Evolutionary conservation across 1,140 invertebrate genomes (phyloP).

Genomic region (Tetragonula clypearis): DNA sequence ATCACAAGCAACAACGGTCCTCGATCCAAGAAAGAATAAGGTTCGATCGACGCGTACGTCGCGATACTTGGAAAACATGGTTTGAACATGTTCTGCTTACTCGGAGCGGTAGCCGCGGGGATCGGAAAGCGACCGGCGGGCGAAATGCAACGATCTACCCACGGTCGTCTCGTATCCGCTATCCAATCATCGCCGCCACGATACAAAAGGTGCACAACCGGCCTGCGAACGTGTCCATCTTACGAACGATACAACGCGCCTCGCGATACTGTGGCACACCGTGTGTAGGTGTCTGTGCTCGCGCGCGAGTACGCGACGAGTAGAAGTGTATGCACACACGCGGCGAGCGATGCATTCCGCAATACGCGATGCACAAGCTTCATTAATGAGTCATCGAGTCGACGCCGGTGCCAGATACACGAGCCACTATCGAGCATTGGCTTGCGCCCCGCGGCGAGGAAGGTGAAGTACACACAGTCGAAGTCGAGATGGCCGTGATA

Average conservation of each 20-base stretch:
- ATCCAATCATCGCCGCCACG: slow-evolving; percentile 44
- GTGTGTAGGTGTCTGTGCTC: neutral
- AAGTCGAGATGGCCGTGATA: slow-evolving; percentile 13
- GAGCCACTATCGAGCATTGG: slow-evolving; percentile 53
- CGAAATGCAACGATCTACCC: slow-evolving; percentile 52
- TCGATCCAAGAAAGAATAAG: slow-evolving; percentile 57
- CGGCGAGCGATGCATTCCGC: slow-evolving; percentile 54
- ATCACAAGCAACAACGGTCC: slow-evolving; percentile 39
- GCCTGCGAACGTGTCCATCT: slow-evolving; percentile 38
- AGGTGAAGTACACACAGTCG: slow-evolving; percentile 8
- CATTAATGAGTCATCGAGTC: slow-evolving; percentile 72
- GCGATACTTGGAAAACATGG: slow-evolving; percentile 11
- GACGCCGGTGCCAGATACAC: slow-evolving; percentile 53
- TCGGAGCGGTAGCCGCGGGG: slow-evolving; percentile 40
- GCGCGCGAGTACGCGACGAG: slow-evolving; percentile 34
- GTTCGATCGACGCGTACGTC: slow-evolving; percentile 40
- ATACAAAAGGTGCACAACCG: slow-evolving; percentile 44
- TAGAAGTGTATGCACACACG: slow-evolving; percentile 24
- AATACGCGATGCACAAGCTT: slow-evolving; percentile 65
- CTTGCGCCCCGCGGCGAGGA: slow-evolving; percentile 20
- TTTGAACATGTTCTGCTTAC: slow-evolving; percentile 52
- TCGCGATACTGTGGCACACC: neutral
- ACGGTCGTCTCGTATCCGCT: slow-evolving; percentile 39
- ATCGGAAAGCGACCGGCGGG: slow-evolving; percentile 51
- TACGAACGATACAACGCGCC: slow-evolving; percentile 32